These are phyloP conservation scores for Parazoanthus darwini DNA, from an alignment of 92 coral and sea anemone genomes.

Conservation along the genomic window DNA sequence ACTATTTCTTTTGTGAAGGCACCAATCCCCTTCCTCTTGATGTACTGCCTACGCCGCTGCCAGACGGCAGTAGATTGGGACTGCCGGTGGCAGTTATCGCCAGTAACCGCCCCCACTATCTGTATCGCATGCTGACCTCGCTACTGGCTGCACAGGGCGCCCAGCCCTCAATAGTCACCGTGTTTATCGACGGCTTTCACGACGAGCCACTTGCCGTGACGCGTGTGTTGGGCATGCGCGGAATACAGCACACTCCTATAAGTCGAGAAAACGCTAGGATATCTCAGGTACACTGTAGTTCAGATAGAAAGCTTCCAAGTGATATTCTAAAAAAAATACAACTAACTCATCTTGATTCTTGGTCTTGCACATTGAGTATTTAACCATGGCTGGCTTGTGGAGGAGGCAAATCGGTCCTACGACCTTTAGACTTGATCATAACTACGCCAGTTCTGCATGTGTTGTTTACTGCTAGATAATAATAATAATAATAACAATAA, in stretches of 20 bases:
- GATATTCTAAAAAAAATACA: no score
- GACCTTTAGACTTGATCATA: no score
- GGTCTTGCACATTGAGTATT: no score
- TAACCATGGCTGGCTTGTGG: no score
- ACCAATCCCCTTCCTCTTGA: slow-evolving; percentile 90
- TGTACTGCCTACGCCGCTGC: slow-evolving; percentile 66
- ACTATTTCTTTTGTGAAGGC: slow-evolving; percentile 47
- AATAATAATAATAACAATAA: no score
- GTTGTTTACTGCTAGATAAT: no score
- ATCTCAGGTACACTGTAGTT: slow-evolving; percentile 56
- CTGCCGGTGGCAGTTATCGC: slow-evolving; percentile 98
- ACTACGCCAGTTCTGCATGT: no score
- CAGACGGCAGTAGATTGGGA: slow-evolving; percentile 60
- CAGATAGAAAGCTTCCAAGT: no score
- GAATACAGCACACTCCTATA: slow-evolving; percentile 62
- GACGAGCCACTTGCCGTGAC: slow-evolving; percentile 71
- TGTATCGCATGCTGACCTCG: slow-evolving; percentile 90
- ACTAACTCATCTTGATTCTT: no score
- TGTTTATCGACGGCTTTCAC: slow-evolving; percentile 91
- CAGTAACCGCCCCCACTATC: slow-evolving; percentile 94
- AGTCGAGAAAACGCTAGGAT: slow-evolving; percentile 68
- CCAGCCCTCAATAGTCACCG: slow-evolving; percentile 76
- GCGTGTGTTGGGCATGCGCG: slow-evolving; percentile 66
- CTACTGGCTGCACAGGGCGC: slow-evolving; percentile 92
- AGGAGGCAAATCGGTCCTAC: no score